Base-by-base conservation (phyloP, 2,797 vertebrate species). In the Epinephelus awoara region DNA sequence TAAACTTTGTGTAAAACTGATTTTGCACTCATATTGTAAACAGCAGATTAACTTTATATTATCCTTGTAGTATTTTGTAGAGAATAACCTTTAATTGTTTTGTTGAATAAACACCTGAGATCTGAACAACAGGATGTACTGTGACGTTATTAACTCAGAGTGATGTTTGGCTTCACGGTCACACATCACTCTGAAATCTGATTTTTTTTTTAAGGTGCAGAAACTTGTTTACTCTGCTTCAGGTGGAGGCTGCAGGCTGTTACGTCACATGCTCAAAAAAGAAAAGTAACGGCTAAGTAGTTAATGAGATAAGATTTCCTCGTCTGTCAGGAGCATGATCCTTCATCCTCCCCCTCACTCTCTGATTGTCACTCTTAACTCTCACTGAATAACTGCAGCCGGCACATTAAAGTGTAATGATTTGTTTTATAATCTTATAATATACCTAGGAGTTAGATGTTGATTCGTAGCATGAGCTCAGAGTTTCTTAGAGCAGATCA, bases 221-320 rank as follows among this genome's bases (percentile, higher is more conserved):
- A 69, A 66, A 57, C 12, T 1, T 68, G 55, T 84, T 75, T 63
- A 63, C 52, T 62, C 25, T 42, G 34, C 34, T 34, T 34, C 34
- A 34, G 34, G 34, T 62, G 6, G 25, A 12, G 46, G 21, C 18
- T 44, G 57, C 62, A 57, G 56, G 61, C 47, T 40, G 27, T 90
- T 82, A 57, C 40, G 7, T 85, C 88, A 90, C 59, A 74, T 13
- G 85, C 77, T 88, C 18, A 80, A 84, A 91, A 88, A 86, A 75
- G 80, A 81, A 91, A 89, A 72, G 80, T 78, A 74, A 73, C 49
- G 15, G 49, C 66, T 91, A 89, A 93, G 92, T 55, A 73, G 87
- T 75, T 92, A 90, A 93, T 86, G 6, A 73, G 90, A 93, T 94
- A 40, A 91, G 85, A 89, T 65, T 71, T 78, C 51, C 58, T 84